phyloP scores from a whole-genome alignment of 2,113 vertebrate species.

The Neolamprologus hecqui region DNA sequence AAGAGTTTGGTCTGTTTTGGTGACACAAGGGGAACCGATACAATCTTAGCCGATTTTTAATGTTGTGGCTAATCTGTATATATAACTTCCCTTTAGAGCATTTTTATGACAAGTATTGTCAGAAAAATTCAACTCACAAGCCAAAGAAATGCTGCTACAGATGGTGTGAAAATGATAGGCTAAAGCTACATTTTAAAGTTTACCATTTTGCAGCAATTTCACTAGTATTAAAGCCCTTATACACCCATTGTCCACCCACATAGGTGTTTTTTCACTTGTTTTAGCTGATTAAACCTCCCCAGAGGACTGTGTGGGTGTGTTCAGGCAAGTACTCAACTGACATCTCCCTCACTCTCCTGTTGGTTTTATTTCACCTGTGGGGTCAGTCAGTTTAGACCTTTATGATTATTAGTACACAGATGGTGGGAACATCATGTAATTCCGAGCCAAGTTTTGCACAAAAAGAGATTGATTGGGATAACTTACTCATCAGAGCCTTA shows the following conservation, averaged over 20 bases:
- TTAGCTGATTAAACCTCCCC: constrained; percentile 41
- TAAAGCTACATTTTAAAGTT: neutral
- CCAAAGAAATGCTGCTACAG: neutral
- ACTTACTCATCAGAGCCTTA: neutral
- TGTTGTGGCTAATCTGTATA: neutral
- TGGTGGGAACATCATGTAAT: constrained; percentile 7
- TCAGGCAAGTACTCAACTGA: constrained; percentile 29
- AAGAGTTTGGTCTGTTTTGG: neutral
- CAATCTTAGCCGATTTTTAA: neutral
- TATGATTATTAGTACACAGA: constrained; percentile 41
- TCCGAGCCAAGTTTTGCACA: neutral
- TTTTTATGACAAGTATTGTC: neutral
- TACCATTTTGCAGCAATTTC: neutral
- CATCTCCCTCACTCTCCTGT: constrained; percentile 30
- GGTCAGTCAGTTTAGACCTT: constrained; percentile 48
- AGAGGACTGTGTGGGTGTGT: constrained; percentile 46
- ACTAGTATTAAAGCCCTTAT: neutral
- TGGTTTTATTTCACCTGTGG: constrained; percentile 40
- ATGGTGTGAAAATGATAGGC: neutral
- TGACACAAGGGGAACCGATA: neutral
- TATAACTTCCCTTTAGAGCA: neutral
- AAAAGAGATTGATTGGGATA: neutral
- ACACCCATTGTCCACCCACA: constrained; percentile 11
- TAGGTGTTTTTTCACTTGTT: constrained; percentile 38
- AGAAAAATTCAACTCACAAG: neutral